Evolutionary conservation across 2,888 invertebrate genomes (phyloP), one percentile per base, ranked within the genome.

Genomic region (Galeruca laticollis): DNA sequence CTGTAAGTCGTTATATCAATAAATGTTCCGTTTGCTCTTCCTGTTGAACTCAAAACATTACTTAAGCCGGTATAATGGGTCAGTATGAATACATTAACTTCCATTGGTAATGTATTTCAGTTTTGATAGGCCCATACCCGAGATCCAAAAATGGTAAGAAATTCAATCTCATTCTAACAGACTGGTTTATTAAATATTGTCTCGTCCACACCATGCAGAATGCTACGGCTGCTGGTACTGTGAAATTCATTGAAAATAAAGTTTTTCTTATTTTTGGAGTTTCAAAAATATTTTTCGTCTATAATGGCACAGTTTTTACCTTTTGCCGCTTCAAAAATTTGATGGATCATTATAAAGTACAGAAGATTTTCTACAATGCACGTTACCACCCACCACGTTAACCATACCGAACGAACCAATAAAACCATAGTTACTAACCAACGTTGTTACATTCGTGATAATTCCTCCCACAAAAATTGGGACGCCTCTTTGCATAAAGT

Each of bases 301-400:
- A 75, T 35, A 75, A 73, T 65, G 69, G 64, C 18, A 59, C 15
- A 31, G 62, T 65, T 15, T 73, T 75, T 56, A 49, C 40, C 18
- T 67, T 61, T 37, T 61, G 60, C 10, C 60, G 70, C 8, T 71
- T 73, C 33, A 70, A 71, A 68, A 21, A 26, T 26, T 63, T 77
- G 15, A 59, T 72, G 52, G 18, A 69, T 0, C 60, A 70, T 15
- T 75, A 76, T 43, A 56, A 71, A 37, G 72, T 77, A 52, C 70
- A 72, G 26, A 74, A 72, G 52, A n/a, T n/a, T n/a, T n/a, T n/a
- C n/a, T n/a, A n/a, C n/a, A n/a, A n/a, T n/a, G n/a, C n/a, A n/a
- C n/a, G 63, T 11, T 82, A 83, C 67, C 77, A 80, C 18, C 81
- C 83, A 0, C n/a, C 83, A 83, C 71, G 70, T 71, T 1, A 83